Conservation (phyloP, 2,113 vertebrate genomes). For the Haemorhous mexicanus region DNA sequence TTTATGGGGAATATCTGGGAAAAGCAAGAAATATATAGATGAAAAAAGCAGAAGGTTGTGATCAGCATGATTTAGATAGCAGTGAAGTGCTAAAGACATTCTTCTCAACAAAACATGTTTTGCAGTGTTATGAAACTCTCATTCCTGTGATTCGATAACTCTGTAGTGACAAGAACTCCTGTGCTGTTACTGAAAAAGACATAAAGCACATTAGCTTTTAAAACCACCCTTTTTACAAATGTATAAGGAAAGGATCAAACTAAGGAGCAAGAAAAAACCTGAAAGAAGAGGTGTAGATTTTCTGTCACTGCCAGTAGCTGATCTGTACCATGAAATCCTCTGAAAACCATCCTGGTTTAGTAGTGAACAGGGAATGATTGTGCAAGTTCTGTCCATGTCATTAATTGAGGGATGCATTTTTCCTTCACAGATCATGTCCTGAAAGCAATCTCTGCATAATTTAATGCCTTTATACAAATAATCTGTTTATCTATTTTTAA, state of each 20-base stretch:
- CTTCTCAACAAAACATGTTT: neutral
- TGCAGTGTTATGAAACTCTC: neutral
- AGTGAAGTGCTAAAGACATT: neutral
- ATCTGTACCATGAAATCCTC: constrained; percentile 21
- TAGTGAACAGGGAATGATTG: neutral
- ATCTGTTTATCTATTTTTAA: neutral
- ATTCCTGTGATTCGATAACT: neutral
- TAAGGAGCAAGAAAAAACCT: neutral
- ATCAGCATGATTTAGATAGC: constrained; percentile 6
- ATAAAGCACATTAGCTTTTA: constrained; percentile 53
- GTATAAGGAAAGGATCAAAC: neutral
- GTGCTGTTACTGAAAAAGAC: neutral
- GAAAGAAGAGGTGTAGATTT: neutral
- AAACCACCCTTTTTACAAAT: constrained; percentile 30
- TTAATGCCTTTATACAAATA: neutral
- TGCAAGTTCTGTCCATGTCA: constrained; percentile 9
- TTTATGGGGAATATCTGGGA: neutral
- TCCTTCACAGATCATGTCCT: constrained; percentile 36
- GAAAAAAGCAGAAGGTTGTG: neutral
- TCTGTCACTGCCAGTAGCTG: constrained; percentile 47
- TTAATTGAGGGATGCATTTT: constrained; percentile 52
- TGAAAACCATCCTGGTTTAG: neutral
- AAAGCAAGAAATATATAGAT: neutral
- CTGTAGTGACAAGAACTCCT: constrained; percentile 2
- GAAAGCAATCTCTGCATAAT: constrained; percentile 20